Evolutionary conservation across 2,888 invertebrate species (phyloP), one percentile per base, ranked within the genome.

Genomic region (Heteromyza rotundicornis): DNA sequence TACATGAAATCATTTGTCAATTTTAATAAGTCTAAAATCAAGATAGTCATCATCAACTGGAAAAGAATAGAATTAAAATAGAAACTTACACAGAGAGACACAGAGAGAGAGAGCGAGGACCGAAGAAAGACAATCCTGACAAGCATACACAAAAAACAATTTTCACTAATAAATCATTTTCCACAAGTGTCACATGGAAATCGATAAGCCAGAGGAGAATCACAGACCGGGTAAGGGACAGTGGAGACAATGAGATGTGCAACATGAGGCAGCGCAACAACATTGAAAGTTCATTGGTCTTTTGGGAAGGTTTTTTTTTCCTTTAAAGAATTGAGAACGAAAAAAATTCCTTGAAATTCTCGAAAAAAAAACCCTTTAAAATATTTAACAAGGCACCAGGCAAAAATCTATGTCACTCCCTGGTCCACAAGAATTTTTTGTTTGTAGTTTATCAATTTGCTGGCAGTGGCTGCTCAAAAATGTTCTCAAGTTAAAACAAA

Each of bases 151-250:
- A 27, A 24, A 40, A 40, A 74, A 76, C 75, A 78, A 77, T 77
- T 78, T 78, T 74, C 74, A 74, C 77, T 75, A 75, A 75, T 75
- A 75, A 75, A 75, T 75, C 78, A 75, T 78, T 74, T 72, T 75
- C 57, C 69, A 67, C 70, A 60, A 67, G 65, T 63, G 22, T 24
- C 36, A 22, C 17, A 19, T 20, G 47, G 3, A n/a, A 47, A 47
- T 47, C 47, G 47, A 47, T 47, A 47, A 47, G n/a, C n/a, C n/a
- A n/a, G n/a, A n/a, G n/a, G n/a, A n/a, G 47, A 20, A 5, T 20
- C 3, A 19, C 47, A 19, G 19, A 47, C 20, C 17, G 47, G 17
- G 3, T 14, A 20, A 14, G 19, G 47, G 3, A 70, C 76, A 73
- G 72, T 47, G 66, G 68, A 70, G 73, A 74, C 23, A 35, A 35